A percentile compares a stretch with the other conserved stretches of the same genome.
phyloP scores from a whole-genome alignment of 2,888 invertebrate genomes.

The Drosophila picticornis region DNA sequence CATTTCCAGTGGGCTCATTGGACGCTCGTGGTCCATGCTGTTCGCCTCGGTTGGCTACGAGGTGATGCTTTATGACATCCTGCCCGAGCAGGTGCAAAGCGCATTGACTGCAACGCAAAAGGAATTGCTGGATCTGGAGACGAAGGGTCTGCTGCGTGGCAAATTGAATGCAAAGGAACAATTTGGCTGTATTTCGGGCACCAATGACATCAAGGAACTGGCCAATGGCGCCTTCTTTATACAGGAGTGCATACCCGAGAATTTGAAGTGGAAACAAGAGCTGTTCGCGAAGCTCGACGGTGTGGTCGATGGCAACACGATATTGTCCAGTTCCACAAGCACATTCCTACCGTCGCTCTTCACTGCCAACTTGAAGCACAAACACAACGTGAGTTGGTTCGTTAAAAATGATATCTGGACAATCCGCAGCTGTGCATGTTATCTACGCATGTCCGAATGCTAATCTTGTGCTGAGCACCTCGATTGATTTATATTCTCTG shows the following conservation, averaged over 20 bases:
- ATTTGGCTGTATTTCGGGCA: slow-evolving; percentile 91
- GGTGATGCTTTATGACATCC: slow-evolving; percentile 94
- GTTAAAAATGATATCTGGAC: neutral
- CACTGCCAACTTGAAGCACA: slow-evolving; percentile 92
- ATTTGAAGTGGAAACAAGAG: slow-evolving; percentile 92
- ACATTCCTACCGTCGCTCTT: slow-evolving; percentile 96
- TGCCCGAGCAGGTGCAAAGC: slow-evolving; percentile 90
- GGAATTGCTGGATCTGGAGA: slow-evolving; percentile 90
- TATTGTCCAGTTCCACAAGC: slow-evolving; percentile 97
- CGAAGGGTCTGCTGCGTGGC: slow-evolving; percentile 91
- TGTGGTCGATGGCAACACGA: slow-evolving; percentile 90
- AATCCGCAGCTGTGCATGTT: neutral
- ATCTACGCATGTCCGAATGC: slow-evolving; percentile 13
- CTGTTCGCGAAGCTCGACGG: slow-evolving; percentile 92
- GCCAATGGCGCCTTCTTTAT: slow-evolving; percentile 92
- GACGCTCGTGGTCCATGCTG: slow-evolving; percentile 98
- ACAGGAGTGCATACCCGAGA: slow-evolving; percentile 98
- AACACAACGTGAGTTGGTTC: slow-evolving; percentile 86
- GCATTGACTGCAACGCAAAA: slow-evolving; percentile 91
- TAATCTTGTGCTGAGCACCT: slow-evolving; percentile 3
- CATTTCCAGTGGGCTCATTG: slow-evolving; percentile 93
- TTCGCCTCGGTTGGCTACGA: slow-evolving; percentile 96
- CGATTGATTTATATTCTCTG: slow-evolving; percentile 13
- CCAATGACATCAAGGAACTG: slow-evolving; percentile 88
- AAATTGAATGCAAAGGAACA: slow-evolving; percentile 91